Base-by-base conservation (phyloP, 2,888 invertebrate genomes). In the Therioaphis trifolii region DNA sequence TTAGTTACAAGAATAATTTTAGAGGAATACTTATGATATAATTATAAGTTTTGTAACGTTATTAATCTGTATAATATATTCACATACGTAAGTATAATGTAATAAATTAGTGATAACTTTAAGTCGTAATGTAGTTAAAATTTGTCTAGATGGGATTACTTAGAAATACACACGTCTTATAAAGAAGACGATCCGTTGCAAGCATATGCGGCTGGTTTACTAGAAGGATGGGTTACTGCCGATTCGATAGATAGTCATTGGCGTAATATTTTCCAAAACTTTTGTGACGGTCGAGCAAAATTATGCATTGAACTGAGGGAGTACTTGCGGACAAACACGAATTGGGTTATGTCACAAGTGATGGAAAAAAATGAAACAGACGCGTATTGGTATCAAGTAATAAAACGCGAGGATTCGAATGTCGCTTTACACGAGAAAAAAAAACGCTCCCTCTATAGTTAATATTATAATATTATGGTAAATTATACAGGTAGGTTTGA, bases 311-410 rank as follows among this genome's bases (percentile, higher is more conserved):
- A 91, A 80, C 90, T 95, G 46, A 90, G 91, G 84, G 90, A 91
- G 68, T 92, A 92, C 87, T 89, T 96, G 29, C 90, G 91, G 2
- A 90, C 91, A 69, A 94, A 95, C 84, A 89, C 91, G 2, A 90
- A 91, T 40, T 92, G 90, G 88, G 92, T 93, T 88, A 90, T 91
- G 84, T 88, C 90, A 18, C 90, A 91, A 86, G 92, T 93, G 2
- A 88, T 89, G 1, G 88, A 87, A 85, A 86, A 89, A 69, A 88
- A 89, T 86, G 87, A 87, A 86, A 89, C 88, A 9, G 92, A 93
- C 89, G 92, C 94, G 71, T 93, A 93, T 88, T 97, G 96, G 96
- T 94, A 96, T 89, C 96, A 96, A 90, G 92, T 92, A 88, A 35
- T 35, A 35, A 35, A 88, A 88, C 27, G 15, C 35, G 86, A 87